Evolutionary conservation across 2,797 vertebrate species (phyloP), one percentile per base, ranked within the genome.

Genomic region (Xiphophorus birchmanni): DNA sequence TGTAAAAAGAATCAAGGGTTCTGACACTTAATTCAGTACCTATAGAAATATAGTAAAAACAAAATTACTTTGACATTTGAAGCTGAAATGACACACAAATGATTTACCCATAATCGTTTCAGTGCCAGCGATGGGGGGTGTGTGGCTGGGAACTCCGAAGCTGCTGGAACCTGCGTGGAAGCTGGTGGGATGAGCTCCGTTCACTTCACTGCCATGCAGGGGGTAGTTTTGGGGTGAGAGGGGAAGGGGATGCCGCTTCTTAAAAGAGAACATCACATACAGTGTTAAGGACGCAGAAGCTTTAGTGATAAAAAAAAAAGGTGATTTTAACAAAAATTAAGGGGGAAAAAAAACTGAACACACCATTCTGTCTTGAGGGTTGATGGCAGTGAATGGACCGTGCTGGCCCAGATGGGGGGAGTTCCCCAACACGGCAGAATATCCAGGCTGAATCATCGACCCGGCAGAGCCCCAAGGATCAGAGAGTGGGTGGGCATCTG

Each of bases 361-460:
- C 95, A 99, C 98, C 97, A 98, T 96, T 93, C 97, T 97, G 86
- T 98, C 98, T 29, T 98, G 97, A 81, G 97, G 96, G 85, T 98
- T 98, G 89, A 99, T 96, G 89, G 96, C 94, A 71, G 96, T 95
- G 80, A 99, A 99, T 76, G 96, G 93, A 1, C 94, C 84, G 12
- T 97, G 91, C 90, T 97, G 97, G 0, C 94, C 95, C 81, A 96
- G 91, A 91, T 96, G 95, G 82, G 96, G 95, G 86, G 96, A 94
- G 88, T 96, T 96, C 0, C 97, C 96, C 88, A 98, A 91, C 93
- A 99, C 94, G 80, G 96, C 91, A 76, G 97, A 92, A 80, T 97
- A 98, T 81, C 95, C 95, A 32, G 97, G 94, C 85, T 98, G 98
- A 93, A 96, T 96, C 73, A 97, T 97, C 82, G 96, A 95, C 86